phyloP scores from a whole-genome alignment of 2,888 invertebrate species.

The Drosophila mayaguana region DNA sequence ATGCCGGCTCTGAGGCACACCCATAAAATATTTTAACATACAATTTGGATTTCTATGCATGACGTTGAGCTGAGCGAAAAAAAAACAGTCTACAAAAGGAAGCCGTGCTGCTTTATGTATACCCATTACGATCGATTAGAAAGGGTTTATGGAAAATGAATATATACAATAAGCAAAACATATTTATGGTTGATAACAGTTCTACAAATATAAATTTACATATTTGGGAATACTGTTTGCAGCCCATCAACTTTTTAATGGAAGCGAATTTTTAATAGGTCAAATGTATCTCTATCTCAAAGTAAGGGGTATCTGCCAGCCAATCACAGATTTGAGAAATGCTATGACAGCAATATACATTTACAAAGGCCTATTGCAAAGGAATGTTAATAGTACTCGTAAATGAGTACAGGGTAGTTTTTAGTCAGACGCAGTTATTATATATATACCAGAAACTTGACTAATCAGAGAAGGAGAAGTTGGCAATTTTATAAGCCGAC shows the following conservation, averaged over 20 bases:
- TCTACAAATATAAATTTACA: background rate
- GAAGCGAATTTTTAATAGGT: too few relatives aligned
- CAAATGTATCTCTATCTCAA: too few relatives aligned
- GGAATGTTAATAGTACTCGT: too few relatives aligned
- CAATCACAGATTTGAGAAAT: too few relatives aligned
- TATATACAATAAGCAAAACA: background rate
- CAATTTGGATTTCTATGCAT: conserved; percentile 72
- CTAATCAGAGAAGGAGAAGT: background rate
- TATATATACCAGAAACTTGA: background rate
- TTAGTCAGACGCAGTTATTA: background rate
- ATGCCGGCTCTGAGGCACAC: conserved; percentile 43
- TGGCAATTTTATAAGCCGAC: too few relatives aligned
- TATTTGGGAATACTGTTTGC: too few relatives aligned
- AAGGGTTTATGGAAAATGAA: background rate
- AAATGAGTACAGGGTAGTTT: too few relatives aligned
- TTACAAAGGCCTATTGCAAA: too few relatives aligned
- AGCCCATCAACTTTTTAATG: too few relatives aligned
- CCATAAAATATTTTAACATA: conserved; percentile 63
- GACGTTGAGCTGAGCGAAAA: conserved; percentile 25
- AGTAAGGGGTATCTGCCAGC: too few relatives aligned
- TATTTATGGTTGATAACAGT: background rate
- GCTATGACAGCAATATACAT: too few relatives aligned
- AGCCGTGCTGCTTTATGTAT: conserved; percentile 41
- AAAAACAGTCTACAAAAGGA: conserved; percentile 45
- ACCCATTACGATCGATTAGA: conserved; percentile 10